Conservation (phyloP, 2,113 vertebrate species). For the Zonotrichia leucophrys region DNA sequence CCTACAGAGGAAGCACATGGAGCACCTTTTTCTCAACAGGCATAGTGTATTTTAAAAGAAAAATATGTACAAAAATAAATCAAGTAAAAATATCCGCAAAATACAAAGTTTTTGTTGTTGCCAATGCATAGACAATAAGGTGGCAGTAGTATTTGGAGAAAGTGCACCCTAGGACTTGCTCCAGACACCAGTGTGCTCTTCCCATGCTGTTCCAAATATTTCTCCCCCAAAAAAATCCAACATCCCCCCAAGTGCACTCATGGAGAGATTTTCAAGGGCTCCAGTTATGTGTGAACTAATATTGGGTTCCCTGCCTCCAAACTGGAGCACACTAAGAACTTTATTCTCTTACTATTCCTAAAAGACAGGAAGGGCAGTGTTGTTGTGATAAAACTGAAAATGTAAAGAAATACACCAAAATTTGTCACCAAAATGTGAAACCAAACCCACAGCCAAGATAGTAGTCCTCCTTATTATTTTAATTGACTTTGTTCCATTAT, state of each 20-base stretch:
- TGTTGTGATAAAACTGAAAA: not conserved
- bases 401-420: not conserved
- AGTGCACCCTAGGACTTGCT: not conserved
- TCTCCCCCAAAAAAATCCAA: too few relatives aligned
- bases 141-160: not conserved
- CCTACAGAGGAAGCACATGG: not conserved
- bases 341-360: not conserved
- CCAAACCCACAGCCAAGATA: rapidly evolving
- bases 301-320: not conserved
- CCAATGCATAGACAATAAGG: not conserved
- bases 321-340: not conserved
- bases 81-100: not conserved
- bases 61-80: not conserved
- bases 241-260: rapidly evolving
- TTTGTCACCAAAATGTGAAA: not conserved
- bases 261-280: not conserved
- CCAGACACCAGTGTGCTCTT: not conserved
- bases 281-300: not conserved
- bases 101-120: not conserved
- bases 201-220: not conserved
- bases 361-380: not conserved
- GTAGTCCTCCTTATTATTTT: not conserved
- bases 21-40: not conserved
- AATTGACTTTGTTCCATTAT: not conserved
- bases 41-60: not conserved